These are phyloP conservation scores for Malthinus flaveolus DNA, from an alignment of 2,888 invertebrate genomes.

Conservation along the genomic window DNA sequence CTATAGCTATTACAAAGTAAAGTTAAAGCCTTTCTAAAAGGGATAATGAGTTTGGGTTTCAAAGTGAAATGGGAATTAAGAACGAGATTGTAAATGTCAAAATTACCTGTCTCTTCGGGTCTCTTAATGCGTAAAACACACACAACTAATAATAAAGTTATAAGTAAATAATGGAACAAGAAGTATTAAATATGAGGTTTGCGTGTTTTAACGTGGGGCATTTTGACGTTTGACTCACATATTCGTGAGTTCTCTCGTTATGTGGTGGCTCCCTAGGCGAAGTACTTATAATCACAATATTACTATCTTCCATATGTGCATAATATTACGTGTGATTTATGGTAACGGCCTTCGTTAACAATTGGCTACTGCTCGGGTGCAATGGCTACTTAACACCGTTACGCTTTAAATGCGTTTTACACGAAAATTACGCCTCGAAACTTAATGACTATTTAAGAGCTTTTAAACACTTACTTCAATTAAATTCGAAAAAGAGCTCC, in stretches of 20 bases:
- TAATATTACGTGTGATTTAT: slow-evolving; percentile 18
- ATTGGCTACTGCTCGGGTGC: slow-evolving; percentile 5
- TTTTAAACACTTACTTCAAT: neutral
- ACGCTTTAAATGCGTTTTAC: slow-evolving; percentile 6
- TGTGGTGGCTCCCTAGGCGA: slow-evolving; percentile 28
- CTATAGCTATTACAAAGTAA: no score
- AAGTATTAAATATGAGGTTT: slow-evolving; percentile 8
- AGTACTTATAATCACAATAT: slow-evolving; percentile 32
- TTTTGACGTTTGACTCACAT: slow-evolving; percentile 41
- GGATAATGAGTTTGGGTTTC: no score
- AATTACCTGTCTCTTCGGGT: no score
- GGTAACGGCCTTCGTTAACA: slow-evolving; percentile 7
- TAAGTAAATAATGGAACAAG: neutral
- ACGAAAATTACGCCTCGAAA: slow-evolving; percentile 2
- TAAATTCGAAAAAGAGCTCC: no score
- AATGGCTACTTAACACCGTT: slow-evolving; percentile 9
- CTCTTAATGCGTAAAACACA: no score
- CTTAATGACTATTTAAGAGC: slow-evolving; percentile 2
- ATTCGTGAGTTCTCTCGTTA: slow-evolving; percentile 39
- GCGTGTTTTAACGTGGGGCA: slow-evolving; percentile 17
- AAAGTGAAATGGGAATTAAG: no score
- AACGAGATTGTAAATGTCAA: no score
- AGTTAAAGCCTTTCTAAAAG: no score
- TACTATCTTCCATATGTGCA: slow-evolving; percentile 29
- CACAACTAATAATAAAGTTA: neutral